Conservation (phyloP, 1,140 invertebrate genomes). For the Rhagoletis zephyria region DNA sequence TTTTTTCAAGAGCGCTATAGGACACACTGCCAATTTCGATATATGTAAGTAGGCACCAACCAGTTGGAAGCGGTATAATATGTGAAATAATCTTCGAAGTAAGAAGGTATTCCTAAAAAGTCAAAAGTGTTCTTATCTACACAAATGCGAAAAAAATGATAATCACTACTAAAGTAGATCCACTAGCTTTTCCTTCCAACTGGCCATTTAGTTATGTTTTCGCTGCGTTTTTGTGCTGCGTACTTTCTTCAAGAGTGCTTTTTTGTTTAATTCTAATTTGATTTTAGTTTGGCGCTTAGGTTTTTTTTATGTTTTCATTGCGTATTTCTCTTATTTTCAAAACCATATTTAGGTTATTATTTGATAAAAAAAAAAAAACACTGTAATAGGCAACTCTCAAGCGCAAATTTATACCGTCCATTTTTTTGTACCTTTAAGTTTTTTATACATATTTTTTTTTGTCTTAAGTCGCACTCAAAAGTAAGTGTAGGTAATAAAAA, state of each 20-base stretch:
- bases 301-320: neutral
- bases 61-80: neutral
- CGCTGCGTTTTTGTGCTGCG: neutral
- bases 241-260: neutral
- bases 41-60: neutral
- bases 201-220: neutral
- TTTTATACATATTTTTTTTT: slow-evolving; percentile 35
- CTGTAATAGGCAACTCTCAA: slow-evolving; percentile 10
- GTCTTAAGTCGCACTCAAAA: slow-evolving; percentile 49
- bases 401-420: slow-evolving; percentile 55
- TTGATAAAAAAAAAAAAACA: neutral
- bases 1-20: neutral
- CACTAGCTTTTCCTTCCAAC: slow-evolving; percentile 11
- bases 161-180: neutral
- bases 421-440: slow-evolving; percentile 55
- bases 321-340: slow-evolving; percentile 33
- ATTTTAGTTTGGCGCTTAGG: neutral
- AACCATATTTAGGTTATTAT: neutral
- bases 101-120: neutral
- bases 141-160: neutral
- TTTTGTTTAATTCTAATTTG: neutral
- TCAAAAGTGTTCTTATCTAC: slow-evolving; percentile 45
- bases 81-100: neutral
- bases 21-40: slow-evolving; percentile 37
- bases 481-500: slow-evolving; percentile 28